These are phyloP conservation scores for Tridacna gigas DNA, from an alignment of 2,888 invertebrate species.

Conservation along the genomic window DNA sequence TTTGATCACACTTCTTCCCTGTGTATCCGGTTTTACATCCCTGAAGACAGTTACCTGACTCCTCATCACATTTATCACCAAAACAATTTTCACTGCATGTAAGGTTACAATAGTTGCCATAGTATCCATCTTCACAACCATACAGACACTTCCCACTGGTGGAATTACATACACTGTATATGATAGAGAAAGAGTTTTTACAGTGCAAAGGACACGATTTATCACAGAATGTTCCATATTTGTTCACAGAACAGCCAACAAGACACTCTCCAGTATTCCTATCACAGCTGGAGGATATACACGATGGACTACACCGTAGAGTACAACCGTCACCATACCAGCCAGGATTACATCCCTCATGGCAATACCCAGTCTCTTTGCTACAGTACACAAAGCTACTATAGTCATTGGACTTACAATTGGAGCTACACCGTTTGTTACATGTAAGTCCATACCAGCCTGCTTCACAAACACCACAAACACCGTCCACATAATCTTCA, in stretches of 20 bases:
- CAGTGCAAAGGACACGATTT: slow-evolving; percentile 59
- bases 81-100: slow-evolving; percentile 58
- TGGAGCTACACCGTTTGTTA: slow-evolving; percentile 48
- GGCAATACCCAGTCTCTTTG: slow-evolving; percentile 33
- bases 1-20: slow-evolving; percentile 56
- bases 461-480: slow-evolving; percentile 59
- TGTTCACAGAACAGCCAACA: slow-evolving; percentile 54
- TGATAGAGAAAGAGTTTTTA: slow-evolving; percentile 26
- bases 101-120: slow-evolving; percentile 56
- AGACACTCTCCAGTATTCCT: slow-evolving; percentile 58
- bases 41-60: slow-evolving; percentile 45
- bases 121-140: slow-evolving; percentile 56
- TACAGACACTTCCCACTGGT: slow-evolving; percentile 45
- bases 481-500: slow-evolving; percentile 35
- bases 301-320: slow-evolving; percentile 55
- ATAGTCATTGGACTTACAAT: slow-evolving; percentile 14
- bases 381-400: slow-evolving; percentile 51
- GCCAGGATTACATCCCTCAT: slow-evolving; percentile 31
- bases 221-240: slow-evolving; percentile 64
- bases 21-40: slow-evolving; percentile 62
- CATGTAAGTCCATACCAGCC: slow-evolving; percentile 63
- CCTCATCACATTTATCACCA: slow-evolving; percentile 51
- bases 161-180: slow-evolving; percentile 47
- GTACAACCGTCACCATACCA: slow-evolving; percentile 59
- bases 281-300: slow-evolving; percentile 58